These are phyloP conservation scores for Cetonia aurata DNA, from an alignment of 2,888 invertebrate genomes.

Conservation along the genomic window DNA sequence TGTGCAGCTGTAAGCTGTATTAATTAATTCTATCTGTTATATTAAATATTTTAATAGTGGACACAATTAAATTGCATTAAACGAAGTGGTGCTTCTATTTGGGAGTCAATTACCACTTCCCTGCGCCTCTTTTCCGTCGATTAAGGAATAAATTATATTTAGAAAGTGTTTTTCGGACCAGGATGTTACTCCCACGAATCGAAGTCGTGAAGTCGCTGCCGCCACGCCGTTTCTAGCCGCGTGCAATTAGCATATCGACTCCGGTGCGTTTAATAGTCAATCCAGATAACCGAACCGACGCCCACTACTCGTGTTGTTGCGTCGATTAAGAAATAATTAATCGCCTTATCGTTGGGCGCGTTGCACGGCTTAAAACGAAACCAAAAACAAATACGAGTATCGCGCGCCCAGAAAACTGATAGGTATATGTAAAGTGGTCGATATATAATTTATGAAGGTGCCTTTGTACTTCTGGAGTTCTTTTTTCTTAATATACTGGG, in stretches of 20 bases:
- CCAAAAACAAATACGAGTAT: too few relatives aligned
- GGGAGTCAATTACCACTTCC: too few relatives aligned
- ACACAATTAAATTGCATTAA: too few relatives aligned
- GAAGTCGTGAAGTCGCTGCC: background rate
- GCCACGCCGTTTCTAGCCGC: background rate
- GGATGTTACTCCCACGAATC: conserved; percentile 6
- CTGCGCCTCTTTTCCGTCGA: background rate
- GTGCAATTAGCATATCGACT: conserved; percentile 34
- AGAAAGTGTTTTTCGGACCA: background rate
- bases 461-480: too few relatives aligned
- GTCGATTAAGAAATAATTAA: conserved; percentile 36
- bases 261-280: conserved; percentile 32
- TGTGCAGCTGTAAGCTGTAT: too few relatives aligned
- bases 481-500: too few relatives aligned
- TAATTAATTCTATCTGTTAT: too few relatives aligned
- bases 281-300: conserved; percentile 37
- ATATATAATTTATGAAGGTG: too few relatives aligned
- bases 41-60: too few relatives aligned
- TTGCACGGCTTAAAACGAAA: too few relatives aligned
- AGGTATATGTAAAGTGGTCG: too few relatives aligned
- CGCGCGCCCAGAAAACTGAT: too few relatives aligned
- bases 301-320: conserved; percentile 31
- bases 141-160: conserved; percentile 1
- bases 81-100: background rate
- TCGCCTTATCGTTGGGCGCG: conserved; percentile 14